Base-by-base conservation (phyloP, 2,113 vertebrate species). In the Stegastes partitus region DNA sequence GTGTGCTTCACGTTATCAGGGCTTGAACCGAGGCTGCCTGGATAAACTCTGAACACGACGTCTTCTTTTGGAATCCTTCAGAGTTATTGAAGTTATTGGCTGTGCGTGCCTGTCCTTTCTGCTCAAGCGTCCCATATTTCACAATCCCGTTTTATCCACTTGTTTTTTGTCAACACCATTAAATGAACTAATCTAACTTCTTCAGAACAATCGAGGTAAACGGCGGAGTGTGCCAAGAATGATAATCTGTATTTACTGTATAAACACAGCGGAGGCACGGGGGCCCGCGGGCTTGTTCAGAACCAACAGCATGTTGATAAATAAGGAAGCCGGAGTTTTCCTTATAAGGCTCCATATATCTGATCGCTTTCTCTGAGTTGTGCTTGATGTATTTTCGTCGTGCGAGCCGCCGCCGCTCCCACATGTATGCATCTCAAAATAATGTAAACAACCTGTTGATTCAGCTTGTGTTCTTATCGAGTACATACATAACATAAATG, bases 101-200 rank as follows among this genome's bases (percentile, higher is more conserved):
- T 79, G 50, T 71, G 57, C 22, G 42, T 15, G 45, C 68, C 49
- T 34, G 16, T 75, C 62, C 6, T 67, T 3, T 5, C 18, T 10
- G 28, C 39, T 61, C 26, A 66, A 67, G 75, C 42, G 10, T 18
- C 22, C 39, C 44, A 65, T 81, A 78, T 81, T 81, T 78, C 58
- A 69, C 63, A 54, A 63, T 64, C 50, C 19, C 22, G 34, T 84
- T 72, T 53, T 72, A 75, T 74, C 49, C 5, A 45, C 65, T 81
- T 74, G 57, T 75, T 75, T 74, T 68, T 77, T 74, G 69, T 86
- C 61, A 76, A 76, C 53, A 42, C 21, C 37, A 64, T 77, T 70
- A 67, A 79, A 81, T 47, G 23, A 22, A 59, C 57, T 68, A 49
- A 81, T 69, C 4, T 19, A 22, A 74, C 56, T 69, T 73, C 54